These are phyloP conservation scores for Aythya fuligula DNA, from an alignment of 2,797 vertebrate species.

Conservation along the genomic window DNA sequence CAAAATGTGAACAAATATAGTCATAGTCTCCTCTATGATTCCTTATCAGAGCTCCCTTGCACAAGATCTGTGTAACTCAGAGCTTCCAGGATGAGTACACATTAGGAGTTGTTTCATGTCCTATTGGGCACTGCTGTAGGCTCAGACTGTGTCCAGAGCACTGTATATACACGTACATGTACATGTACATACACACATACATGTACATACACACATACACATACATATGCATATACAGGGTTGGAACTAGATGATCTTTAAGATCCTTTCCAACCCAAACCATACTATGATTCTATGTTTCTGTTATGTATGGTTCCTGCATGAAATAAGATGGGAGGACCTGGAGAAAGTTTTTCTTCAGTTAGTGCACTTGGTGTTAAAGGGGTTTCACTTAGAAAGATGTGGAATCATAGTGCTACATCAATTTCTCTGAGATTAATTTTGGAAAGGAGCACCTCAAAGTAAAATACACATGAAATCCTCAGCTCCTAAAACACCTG, in stretches of 20 bases:
- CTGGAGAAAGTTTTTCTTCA: background rate
- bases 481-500: background rate
- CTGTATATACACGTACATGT: background rate
- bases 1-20: conserved; percentile 9
- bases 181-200: too few species aligned
- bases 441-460: background rate
- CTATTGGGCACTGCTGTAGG: background rate
- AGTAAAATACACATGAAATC: background rate
- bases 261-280: background rate
- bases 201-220: too few species aligned
- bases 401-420: background rate
- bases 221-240: background rate
- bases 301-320: background rate
- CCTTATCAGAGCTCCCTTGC: background rate
- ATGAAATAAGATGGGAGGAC: background rate
- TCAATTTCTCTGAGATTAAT: background rate
- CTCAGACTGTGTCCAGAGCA: background rate
- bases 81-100: background rate
- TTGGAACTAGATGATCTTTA: background rate
- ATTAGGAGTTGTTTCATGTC: background rate
- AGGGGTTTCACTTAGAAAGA: background rate
- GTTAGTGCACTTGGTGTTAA: background rate
- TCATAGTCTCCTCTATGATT: background rate
- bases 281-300: background rate
- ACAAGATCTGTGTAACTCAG: background rate